phyloP scores from a whole-genome alignment of 2,113 vertebrate species.

The Daboia siamensis region DNA sequence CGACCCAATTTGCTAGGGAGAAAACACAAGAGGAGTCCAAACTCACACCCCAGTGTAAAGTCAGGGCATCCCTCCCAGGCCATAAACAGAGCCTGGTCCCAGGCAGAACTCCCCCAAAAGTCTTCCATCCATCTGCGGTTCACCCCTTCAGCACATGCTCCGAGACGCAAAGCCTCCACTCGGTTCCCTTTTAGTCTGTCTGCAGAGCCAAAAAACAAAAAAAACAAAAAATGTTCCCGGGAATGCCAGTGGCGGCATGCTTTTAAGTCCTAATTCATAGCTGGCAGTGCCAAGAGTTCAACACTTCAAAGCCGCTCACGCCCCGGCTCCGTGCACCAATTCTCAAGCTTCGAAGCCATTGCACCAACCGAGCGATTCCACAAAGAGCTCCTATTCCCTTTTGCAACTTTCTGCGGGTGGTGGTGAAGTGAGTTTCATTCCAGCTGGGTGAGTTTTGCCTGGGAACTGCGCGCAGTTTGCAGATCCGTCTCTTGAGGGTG shows the following conservation, averaged over 20 bases:
- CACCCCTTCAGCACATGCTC: not conserved
- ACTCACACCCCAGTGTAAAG: not conserved
- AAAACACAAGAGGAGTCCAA: not conserved
- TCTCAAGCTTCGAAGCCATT: not conserved
- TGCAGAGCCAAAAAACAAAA: not conserved
- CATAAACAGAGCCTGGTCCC: not conserved
- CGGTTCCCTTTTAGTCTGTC: not conserved
- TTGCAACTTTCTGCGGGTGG: not conserved
- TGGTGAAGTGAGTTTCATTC: not conserved
- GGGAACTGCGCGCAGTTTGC: not conserved
- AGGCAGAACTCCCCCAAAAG: not conserved
- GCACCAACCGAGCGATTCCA: not conserved
- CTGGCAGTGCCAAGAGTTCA: constrained; percentile 14
- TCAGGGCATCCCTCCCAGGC: not conserved
- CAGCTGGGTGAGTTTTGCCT: not conserved
- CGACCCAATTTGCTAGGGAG: not conserved
- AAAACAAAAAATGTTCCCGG: not conserved
- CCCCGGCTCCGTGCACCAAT: not conserved
- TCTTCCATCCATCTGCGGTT: not conserved
- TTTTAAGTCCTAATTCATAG: constrained; percentile 25
- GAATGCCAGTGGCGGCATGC: not conserved
- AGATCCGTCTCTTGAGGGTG: not conserved
- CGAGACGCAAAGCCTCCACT: not conserved
- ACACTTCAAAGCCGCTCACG: constrained; percentile 16
- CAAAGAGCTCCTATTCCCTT: not conserved